Evolutionary conservation across 2,797 vertebrate species (phyloP).

Genomic region (Sphenopsis melanotis): DNA sequence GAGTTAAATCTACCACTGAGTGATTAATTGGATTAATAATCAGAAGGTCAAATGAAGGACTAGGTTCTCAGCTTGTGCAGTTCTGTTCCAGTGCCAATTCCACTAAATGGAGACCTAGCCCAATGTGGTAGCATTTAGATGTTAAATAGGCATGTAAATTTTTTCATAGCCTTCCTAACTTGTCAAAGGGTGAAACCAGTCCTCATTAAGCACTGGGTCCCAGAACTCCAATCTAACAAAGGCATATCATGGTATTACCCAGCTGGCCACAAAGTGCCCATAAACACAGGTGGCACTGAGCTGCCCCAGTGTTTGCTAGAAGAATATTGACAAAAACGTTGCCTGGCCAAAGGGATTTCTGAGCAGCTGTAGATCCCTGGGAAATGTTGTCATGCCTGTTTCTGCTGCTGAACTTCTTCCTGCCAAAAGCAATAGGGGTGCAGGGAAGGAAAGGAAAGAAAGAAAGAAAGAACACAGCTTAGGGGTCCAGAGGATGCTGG

Average conservation of each 20-base stretch:
- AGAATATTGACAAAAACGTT: not conserved
- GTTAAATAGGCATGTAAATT: not conserved
- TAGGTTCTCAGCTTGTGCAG: not conserved
- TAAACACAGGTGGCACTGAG: not conserved
- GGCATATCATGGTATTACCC: not conserved
- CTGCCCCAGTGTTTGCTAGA: not conserved
- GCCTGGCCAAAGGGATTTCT: not conserved
- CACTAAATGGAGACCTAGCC: not conserved
- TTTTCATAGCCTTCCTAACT: not conserved
- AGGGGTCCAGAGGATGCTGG: not conserved
- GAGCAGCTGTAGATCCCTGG: not conserved
- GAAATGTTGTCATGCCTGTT: not conserved
- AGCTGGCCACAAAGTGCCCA: not conserved
- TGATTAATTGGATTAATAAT: conserved; percentile 56
- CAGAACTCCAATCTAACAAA: not conserved
- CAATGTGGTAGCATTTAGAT: not conserved
- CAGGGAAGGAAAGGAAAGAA: not conserved
- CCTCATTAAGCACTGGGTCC: not conserved
- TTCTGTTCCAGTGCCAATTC: not conserved
- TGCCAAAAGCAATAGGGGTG: not conserved
- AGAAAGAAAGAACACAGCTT: not conserved
- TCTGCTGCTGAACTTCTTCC: not conserved
- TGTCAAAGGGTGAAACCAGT: not conserved
- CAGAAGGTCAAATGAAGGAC: conserved; percentile 22
- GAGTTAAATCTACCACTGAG: conserved; percentile 23